Evolutionary conservation across 2,113 vertebrate species (phyloP).

Genomic region (Malurus alboscapulatus): DNA sequence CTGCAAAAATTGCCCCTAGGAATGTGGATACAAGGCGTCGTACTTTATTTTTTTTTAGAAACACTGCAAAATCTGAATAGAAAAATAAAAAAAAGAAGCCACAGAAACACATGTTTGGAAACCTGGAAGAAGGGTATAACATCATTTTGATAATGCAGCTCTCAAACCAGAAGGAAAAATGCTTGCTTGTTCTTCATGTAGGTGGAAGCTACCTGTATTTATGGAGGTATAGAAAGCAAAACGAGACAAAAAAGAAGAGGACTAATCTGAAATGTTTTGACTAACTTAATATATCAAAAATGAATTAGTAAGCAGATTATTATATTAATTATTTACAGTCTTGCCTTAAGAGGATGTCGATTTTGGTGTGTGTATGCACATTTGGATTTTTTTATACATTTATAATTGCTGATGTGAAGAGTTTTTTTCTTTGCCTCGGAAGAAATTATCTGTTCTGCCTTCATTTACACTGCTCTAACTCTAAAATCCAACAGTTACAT

Average conservation of each 20-base stretch:
- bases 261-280: not conserved
- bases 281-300: not conserved
- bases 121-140: not conserved
- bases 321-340: slow-evolving; percentile 55
- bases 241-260: not conserved
- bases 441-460: slow-evolving; percentile 38
- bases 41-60: not conserved
- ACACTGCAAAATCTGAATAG: not conserved
- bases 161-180: not conserved
- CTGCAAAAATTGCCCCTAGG: slow-evolving; percentile 4
- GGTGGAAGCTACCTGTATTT: not conserved
- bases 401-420: slow-evolving; percentile 44
- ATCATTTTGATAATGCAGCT: not conserved
- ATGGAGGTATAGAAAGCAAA: not conserved
- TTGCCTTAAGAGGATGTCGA: slow-evolving; percentile 16
- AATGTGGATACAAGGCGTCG: not conserved
- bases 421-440: slow-evolving; percentile 20
- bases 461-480: slow-evolving; percentile 39
- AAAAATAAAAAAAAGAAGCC: not conserved
- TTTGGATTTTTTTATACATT: not conserved
- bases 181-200: not conserved
- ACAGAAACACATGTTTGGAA: not conserved
- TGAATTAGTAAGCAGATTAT: slow-evolving; percentile 15
- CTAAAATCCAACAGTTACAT: slow-evolving; percentile 44
- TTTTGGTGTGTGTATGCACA: slow-evolving; percentile 13